phyloP scores from a whole-genome alignment of 2,888 invertebrate genomes.

The Volucella zonaria region DNA sequence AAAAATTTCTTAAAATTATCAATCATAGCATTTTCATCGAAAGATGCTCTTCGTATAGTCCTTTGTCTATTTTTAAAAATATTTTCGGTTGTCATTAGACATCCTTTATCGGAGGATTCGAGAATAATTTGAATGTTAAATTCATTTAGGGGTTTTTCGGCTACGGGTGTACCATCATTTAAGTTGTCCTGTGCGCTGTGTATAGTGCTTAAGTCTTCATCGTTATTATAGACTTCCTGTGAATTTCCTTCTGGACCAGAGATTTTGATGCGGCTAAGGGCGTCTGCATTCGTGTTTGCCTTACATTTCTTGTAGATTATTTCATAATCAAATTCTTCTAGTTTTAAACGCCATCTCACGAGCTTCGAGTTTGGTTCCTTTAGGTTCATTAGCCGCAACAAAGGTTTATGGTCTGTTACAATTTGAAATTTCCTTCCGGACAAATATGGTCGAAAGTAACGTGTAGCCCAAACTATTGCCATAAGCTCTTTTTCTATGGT shows the following conservation, averaged over 20 bases:
- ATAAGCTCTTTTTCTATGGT: too few species aligned
- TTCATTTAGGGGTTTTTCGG: slow-evolving; percentile 70
- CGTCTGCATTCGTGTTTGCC: slow-evolving; percentile 54
- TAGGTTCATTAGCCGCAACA: slow-evolving; percentile 78
- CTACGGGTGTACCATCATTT: slow-evolving; percentile 62
- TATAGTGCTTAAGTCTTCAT: slow-evolving; percentile 4
- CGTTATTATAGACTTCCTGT: too few species aligned
- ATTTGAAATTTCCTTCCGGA: slow-evolving; percentile 79
- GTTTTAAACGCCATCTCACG: slow-evolving; percentile 78
- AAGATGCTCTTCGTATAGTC: slow-evolving; percentile 38
- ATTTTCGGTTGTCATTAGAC: slow-evolving; percentile 41
- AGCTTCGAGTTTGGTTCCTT: slow-evolving; percentile 79
- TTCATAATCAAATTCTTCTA: slow-evolving; percentile 77
- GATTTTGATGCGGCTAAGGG: too few species aligned
- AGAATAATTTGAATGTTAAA: slow-evolving; percentile 65
- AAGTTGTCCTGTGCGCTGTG: too few species aligned
- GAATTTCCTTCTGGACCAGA: too few species aligned
- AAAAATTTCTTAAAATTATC: slow-evolving; percentile 66
- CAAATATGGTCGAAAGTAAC: slow-evolving; percentile 79
- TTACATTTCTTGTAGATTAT: slow-evolving; percentile 73
- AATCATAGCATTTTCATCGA: slow-evolving; percentile 40
- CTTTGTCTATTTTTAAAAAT: slow-evolving; percentile 35
- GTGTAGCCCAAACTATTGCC: slow-evolving; percentile 46
- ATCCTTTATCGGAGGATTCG: slow-evolving; percentile 26
- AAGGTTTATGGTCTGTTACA: slow-evolving; percentile 80